A percentile compares a stretch with the other conserved stretches of the same genome.
These are phyloP conservation scores for Pyrochroa serraticornis DNA, from an alignment of 2,888 invertebrate genomes.

Conservation along the genomic window DNA sequence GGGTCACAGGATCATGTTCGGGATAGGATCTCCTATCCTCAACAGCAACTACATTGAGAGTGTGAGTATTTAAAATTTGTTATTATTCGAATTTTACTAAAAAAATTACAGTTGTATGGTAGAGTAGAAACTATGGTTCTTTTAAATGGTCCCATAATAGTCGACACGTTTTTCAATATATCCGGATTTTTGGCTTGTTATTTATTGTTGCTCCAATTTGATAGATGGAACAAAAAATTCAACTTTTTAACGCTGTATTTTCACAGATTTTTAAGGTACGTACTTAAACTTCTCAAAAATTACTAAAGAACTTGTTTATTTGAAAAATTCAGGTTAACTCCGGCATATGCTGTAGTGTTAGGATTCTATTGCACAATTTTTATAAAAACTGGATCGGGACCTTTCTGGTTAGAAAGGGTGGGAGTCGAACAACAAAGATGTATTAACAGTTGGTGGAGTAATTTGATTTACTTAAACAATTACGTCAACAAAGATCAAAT, in stretches of 20 bases:
- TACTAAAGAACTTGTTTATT: neutral
- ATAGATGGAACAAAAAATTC: conserved; percentile 64
- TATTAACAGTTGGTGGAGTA: conserved; percentile 72
- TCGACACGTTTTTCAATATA: conserved; percentile 71
- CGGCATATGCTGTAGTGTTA: conserved; percentile 73
- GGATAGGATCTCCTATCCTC: conserved; percentile 46
- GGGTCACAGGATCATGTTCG: conserved; percentile 50
- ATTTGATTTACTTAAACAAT: conserved; percentile 73
- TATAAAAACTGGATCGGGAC: conserved; percentile 71
- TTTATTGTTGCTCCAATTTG: conserved; percentile 67
- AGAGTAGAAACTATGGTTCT: conserved; percentile 57
- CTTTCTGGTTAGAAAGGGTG: conserved; percentile 71
- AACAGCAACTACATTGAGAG: conserved; percentile 47
- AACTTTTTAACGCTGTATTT: conserved; percentile 67
- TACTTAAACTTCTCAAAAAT: neutral
- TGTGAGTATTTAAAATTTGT: conserved; percentile 34
- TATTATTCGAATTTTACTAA: neutral
- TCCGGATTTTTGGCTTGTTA: conserved; percentile 73
- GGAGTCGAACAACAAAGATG: conserved; percentile 62
- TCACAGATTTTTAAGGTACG: conserved; percentile 70
- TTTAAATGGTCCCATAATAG: conserved; percentile 69
- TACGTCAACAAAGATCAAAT: conserved; percentile 68
- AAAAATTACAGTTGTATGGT: conserved; percentile 41
- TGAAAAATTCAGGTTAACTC: conserved; percentile 65
- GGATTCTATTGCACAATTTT: conserved; percentile 76